Conservation (phyloP, 2,888 invertebrate species). For the Smittia sp. region DNA sequence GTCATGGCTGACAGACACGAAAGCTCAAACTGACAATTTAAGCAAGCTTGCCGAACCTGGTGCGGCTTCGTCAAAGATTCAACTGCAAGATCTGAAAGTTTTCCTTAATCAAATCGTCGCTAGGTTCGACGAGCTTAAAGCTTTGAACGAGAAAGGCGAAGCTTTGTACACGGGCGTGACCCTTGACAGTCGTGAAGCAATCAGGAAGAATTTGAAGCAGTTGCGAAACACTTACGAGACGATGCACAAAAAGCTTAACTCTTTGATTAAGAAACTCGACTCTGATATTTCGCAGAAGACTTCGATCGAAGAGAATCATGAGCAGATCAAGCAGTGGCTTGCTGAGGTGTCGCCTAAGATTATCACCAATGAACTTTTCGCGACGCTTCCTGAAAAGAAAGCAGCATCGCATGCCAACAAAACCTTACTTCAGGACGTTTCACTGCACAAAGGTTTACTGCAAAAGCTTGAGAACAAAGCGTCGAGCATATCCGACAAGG, state of each 20-base stretch:
- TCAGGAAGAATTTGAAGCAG: constrained; percentile 76
- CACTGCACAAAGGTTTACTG: constrained; percentile 78
- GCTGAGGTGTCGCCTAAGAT: constrained; percentile 74
- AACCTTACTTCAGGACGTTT: constrained; percentile 79
- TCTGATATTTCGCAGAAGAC: constrained; percentile 85
- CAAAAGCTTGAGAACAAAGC: constrained; percentile 81
- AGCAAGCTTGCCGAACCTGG: constrained; percentile 70
- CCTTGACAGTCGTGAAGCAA: constrained; percentile 80
- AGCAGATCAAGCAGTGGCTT: constrained; percentile 85
- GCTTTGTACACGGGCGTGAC: constrained; percentile 81
- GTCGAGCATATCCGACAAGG: constrained; percentile 73
- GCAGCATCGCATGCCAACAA: constrained; percentile 77
- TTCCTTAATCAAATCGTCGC: constrained; percentile 59
- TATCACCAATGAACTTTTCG: constrained; percentile 68
- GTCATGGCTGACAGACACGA: constrained; percentile 74
- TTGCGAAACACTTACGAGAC: constrained; percentile 81
- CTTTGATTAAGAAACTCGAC: constrained; percentile 82
- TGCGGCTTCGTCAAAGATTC: constrained; percentile 71
- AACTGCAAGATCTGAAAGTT: constrained; percentile 70
- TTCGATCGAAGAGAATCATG: constrained; percentile 88
- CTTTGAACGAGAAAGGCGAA: constrained; percentile 85
- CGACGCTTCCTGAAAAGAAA: constrained; percentile 85
- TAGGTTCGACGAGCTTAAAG: constrained; percentile 75
- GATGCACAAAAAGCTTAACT: constrained; percentile 78
- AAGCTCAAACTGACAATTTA: constrained; percentile 69